Conservation (phyloP, 2,797 vertebrate species). For the Apogon talboti region DNA sequence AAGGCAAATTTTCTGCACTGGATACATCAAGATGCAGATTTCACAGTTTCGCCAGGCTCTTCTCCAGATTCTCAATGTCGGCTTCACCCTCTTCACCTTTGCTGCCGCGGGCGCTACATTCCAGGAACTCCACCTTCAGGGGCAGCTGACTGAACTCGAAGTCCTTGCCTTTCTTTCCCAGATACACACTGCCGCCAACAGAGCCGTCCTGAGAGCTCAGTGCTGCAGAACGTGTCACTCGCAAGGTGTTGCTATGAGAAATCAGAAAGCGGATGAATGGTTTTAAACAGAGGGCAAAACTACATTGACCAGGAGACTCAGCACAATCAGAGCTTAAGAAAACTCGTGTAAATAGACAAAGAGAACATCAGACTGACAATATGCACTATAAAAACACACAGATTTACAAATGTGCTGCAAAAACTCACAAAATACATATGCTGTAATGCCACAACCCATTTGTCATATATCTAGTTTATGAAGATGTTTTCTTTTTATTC, state of each 20-base stretch:
- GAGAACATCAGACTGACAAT: no score
- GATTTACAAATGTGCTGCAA: no score
- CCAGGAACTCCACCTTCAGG: constrained; percentile 92
- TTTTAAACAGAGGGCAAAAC: no score
- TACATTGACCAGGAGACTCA: no score
- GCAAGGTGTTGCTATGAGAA: constrained; percentile 90
- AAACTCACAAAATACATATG: no score
- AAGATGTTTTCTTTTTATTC: no score
- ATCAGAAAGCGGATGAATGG: not conserved
- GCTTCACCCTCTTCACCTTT: constrained; percentile 85
- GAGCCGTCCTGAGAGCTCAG: constrained; percentile 92
- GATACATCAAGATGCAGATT: constrained; percentile 31
- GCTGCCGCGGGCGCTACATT: constrained; percentile 90
- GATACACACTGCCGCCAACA: constrained; percentile 77
- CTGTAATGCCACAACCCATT: no score
- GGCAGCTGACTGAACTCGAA: constrained; percentile 95
- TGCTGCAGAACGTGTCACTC: constrained; percentile 92
- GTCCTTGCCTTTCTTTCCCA: constrained; percentile 96
- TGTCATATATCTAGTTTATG: no score
- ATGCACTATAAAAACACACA: no score
- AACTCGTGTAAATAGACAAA: no score
- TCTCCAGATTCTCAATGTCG: constrained; percentile 88
- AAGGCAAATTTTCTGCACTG: constrained; percentile 15
- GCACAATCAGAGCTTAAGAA: no score
- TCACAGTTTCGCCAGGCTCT: constrained; percentile 88